Percentiles rank a stretch among this genome's conserved stretches.
phyloP scores from a whole-genome alignment of 2,888 invertebrate genomes.

The Drosophila meridiana region DNA sequence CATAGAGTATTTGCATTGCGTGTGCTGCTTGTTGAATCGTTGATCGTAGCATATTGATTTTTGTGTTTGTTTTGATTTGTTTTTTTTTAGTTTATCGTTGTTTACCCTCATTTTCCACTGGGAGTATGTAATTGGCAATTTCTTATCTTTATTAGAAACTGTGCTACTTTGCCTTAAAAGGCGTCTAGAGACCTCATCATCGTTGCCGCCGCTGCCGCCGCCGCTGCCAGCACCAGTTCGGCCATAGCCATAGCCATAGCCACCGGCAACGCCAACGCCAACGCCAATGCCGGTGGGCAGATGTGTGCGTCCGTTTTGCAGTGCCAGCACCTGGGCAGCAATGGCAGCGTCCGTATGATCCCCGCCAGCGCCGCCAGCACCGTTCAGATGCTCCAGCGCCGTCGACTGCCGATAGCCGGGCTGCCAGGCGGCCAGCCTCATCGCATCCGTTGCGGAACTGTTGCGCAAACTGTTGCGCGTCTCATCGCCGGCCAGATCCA shows the following conservation, averaged over 20 bases:
- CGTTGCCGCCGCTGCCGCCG: conserved; percentile 52
- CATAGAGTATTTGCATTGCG: conserved; percentile 23
- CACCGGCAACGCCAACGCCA: conserved; percentile 60
- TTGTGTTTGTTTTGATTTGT: conserved; percentile 7
- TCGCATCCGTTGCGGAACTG: conserved; percentile 49
- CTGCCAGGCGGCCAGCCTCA: conserved; percentile 58
- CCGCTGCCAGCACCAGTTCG: conserved; percentile 16
- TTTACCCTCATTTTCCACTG: conserved; percentile 88
- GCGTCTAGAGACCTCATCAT: conserved; percentile 86
- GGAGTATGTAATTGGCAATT: conserved; percentile 87
- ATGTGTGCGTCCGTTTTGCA: conserved; percentile 77
- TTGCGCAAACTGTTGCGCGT: conserved; percentile 73
- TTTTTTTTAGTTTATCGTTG: conserved; percentile 39
- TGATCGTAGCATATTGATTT: conserved; percentile 28
- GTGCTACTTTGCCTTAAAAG: conserved; percentile 85
- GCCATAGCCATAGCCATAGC: conserved; percentile 16
- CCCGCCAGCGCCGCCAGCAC: conserved; percentile 17
- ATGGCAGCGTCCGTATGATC: conserved; percentile 46
- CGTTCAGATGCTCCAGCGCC: conserved; percentile 82
- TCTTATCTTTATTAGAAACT: conserved; percentile 85
- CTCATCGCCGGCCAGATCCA: conserved; percentile 85
- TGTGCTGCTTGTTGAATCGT: conserved; percentile 39
- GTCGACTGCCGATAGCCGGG: conserved; percentile 81
- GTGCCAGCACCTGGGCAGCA: conserved; percentile 64
- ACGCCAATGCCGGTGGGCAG: conserved; percentile 67